Percentiles rank a stretch among this genome's conserved stretches.
These are phyloP conservation scores for Trichonephila clavata DNA, from an alignment of 1,140 invertebrate genomes.

Conservation along the genomic window DNA sequence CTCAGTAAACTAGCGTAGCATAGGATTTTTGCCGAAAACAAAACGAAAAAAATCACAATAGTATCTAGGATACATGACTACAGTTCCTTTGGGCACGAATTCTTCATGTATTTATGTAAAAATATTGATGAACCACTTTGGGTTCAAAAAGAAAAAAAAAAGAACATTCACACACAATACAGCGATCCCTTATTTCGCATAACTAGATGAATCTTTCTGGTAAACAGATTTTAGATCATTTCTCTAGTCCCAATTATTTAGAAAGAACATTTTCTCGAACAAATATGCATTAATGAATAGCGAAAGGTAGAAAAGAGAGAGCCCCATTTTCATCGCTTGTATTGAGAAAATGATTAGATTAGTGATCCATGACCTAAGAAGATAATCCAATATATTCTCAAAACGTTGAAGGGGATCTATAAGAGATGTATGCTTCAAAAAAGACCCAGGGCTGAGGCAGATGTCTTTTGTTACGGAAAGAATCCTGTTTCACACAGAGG, in stretches of 20 bases:
- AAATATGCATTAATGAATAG: constrained; percentile 22
- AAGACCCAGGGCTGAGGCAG: not conserved
- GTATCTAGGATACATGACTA: too few relatives aligned
- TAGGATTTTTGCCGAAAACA: too few relatives aligned
- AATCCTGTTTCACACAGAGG: not conserved
- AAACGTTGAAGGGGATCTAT: not conserved
- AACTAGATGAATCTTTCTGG: not conserved
- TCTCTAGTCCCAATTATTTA: not conserved
- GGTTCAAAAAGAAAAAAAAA: not conserved
- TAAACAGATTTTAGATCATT: not conserved
- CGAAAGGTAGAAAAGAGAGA: constrained; percentile 13
- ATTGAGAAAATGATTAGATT: constrained; percentile 30
- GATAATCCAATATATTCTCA: constrained; percentile 6
- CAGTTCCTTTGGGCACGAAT: too few relatives aligned
- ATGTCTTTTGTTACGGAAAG: not conserved
- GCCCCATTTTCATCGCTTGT: constrained; percentile 13
- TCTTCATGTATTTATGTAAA: too few relatives aligned
- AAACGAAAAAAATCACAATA: too few relatives aligned
- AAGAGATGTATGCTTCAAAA: not conserved
- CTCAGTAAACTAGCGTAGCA: too few relatives aligned
- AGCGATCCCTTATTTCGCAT: not conserved
- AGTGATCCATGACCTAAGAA: constrained; percentile 26
- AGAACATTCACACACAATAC: not conserved
- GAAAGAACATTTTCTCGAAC: not conserved
- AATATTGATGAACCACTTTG: too few relatives aligned